Evolutionary conservation across 2,113 vertebrate species (phyloP).

Genomic region (Serilophus lunatus): DNA sequence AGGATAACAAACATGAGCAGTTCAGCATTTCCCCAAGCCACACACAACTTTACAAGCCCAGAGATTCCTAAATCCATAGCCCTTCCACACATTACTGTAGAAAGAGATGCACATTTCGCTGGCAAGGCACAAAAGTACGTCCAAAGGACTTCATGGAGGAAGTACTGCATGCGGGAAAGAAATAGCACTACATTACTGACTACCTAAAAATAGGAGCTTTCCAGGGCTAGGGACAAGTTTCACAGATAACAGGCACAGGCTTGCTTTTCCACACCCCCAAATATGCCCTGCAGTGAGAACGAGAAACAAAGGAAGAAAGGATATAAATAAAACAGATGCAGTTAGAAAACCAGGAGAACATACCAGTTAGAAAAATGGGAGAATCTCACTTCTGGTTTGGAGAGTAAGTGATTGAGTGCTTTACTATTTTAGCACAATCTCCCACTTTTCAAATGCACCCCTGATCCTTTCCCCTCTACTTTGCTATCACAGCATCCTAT

Average conservation of each 20-base stretch:
- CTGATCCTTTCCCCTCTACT: neutral
- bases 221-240: neutral
- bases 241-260: slow-evolving; percentile 9
- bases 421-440: neutral
- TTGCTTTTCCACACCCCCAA: neutral
- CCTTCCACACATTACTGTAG: neutral
- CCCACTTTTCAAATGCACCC: neutral
- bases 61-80: neutral
- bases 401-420: neutral
- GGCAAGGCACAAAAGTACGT: neutral
- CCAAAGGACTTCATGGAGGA: neutral
- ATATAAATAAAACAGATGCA: neutral
- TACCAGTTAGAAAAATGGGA: neutral
- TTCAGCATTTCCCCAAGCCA: neutral
- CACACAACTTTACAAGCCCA: neutral
- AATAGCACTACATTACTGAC: neutral
- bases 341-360: neutral
- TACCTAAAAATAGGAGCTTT: slow-evolving; percentile 25
- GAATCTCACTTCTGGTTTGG: neutral
- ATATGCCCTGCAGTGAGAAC: neutral
- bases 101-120: neutral
- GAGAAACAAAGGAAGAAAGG: neutral
- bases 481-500: neutral
- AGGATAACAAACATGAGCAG: neutral
- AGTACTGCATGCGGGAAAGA: neutral